These are phyloP conservation scores for Cheilosia vulpina DNA, from an alignment of 2,888 invertebrate genomes.

Conservation along the genomic window DNA sequence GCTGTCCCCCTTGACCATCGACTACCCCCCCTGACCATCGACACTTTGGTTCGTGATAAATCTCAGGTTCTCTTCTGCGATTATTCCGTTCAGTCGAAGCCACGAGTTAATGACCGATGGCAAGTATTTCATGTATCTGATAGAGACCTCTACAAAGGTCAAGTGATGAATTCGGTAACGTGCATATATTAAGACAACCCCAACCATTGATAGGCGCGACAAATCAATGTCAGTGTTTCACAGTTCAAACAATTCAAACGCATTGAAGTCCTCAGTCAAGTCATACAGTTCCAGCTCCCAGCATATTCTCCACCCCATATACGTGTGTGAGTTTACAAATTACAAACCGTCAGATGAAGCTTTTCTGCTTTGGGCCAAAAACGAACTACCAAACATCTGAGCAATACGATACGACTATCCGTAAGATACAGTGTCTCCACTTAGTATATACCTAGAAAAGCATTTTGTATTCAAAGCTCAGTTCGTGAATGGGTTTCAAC, in stretches of 20 bases:
- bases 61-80: slow-evolving; percentile 6
- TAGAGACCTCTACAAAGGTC: slow-evolving; percentile 70
- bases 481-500: slow-evolving; percentile 83
- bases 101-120: slow-evolving; percentile 72
- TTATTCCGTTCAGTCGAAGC: slow-evolving; percentile 47
- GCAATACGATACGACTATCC: slow-evolving; percentile 9
- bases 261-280: not conserved
- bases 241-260: slow-evolving; percentile 39
- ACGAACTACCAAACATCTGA: slow-evolving; percentile 18
- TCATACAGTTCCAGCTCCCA: not conserved
- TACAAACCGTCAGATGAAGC: slow-evolving; percentile 47
- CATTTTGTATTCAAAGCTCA: slow-evolving; percentile 81
- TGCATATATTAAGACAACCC: slow-evolving; percentile 20
- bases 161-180: slow-evolving; percentile 40
- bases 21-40: not conserved
- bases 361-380: slow-evolving; percentile 45
- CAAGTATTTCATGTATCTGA: slow-evolving; percentile 41
- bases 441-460: slow-evolving; percentile 81
- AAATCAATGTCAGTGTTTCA: slow-evolving; percentile 44
- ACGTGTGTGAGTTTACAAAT: slow-evolving; percentile 12
- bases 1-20: not conserved
- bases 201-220: slow-evolving; percentile 1
- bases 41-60: slow-evolving; percentile 7
- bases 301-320: not conserved
- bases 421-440: slow-evolving; percentile 59